A percentile compares a stretch with the other conserved stretches of the same genome.
Evolutionary conservation across 2,888 invertebrate species (phyloP).

Genomic region (Patella depressa): DNA sequence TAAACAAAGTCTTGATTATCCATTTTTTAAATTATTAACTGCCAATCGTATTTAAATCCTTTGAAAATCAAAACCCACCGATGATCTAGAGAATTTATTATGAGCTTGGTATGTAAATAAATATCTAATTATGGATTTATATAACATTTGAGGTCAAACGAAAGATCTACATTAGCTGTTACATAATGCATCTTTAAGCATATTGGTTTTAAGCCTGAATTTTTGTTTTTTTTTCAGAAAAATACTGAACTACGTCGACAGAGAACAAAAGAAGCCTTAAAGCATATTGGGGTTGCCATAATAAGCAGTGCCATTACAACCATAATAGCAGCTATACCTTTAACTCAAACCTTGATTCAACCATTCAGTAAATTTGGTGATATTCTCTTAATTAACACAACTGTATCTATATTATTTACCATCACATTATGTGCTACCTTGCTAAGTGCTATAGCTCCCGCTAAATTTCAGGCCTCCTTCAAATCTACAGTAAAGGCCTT

Average conservation of each 20-base stretch:
- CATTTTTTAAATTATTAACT: too few species aligned
- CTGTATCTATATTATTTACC: constrained; percentile 63
- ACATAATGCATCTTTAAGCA: too few species aligned
- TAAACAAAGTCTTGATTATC: too few species aligned
- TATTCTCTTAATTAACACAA: constrained; percentile 67
- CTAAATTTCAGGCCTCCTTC: constrained; percentile 48
- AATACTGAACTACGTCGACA: constrained; percentile 48
- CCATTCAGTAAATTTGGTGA: constrained; percentile 67
- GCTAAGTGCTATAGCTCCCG: constrained; percentile 58
- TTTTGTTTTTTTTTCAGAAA: constrained; percentile 42
- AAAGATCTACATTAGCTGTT: too few species aligned
- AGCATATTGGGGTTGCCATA: constrained; percentile 66
- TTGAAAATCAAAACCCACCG: too few species aligned
- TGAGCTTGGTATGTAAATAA: too few species aligned
- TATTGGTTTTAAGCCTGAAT: neutral
- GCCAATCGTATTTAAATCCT: too few species aligned
- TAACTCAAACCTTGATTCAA: constrained; percentile 64
- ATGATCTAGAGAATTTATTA: too few species aligned
- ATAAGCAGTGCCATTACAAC: constrained; percentile 66
- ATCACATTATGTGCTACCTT: constrained; percentile 62
- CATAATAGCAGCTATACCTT: constrained; percentile 64
- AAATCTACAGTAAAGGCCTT: constrained; percentile 47
- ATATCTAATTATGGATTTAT: too few species aligned
- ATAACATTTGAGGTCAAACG: too few species aligned
- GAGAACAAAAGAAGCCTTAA: constrained; percentile 59